Evolutionary conservation across 2,888 invertebrate species (phyloP).

Genomic region (Pterobdella sp.): DNA sequence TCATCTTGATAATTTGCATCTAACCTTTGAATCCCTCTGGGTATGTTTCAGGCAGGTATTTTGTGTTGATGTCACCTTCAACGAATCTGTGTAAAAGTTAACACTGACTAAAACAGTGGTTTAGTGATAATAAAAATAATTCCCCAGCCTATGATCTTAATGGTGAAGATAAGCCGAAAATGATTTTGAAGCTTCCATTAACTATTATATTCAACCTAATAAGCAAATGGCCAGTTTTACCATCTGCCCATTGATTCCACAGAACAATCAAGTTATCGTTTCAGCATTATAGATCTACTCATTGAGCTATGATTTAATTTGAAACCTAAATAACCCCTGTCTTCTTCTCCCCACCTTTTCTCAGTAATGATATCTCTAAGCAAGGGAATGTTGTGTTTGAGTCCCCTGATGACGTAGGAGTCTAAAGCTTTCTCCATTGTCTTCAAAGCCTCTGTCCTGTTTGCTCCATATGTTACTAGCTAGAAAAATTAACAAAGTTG

Average conservation of each 20-base stretch:
- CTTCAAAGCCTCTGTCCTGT: constrained; percentile 44
- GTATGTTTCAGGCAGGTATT: constrained; percentile 59
- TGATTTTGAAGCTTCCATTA: no score
- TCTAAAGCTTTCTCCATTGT: constrained; percentile 58
- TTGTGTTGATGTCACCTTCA: constrained; percentile 58
- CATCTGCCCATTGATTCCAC: no score
- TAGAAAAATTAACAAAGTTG: constrained; percentile 39
- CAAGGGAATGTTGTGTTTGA: constrained; percentile 62
- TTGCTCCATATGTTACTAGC: constrained; percentile 59
- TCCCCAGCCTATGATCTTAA: no score
- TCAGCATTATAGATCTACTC: no score
- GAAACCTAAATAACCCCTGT: no score
- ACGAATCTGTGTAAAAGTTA: constrained; percentile 45
- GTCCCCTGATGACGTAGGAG: constrained; percentile 43
- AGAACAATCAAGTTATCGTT: no score
- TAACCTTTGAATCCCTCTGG: constrained; percentile 56
- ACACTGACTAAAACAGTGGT: not conserved
- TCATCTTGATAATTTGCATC: no score
- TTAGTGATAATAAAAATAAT: not conserved
- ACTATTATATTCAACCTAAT: no score
- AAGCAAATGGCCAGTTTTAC: no score
- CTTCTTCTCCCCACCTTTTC: constrained; percentile 40
- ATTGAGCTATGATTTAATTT: no score
- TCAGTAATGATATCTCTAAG: constrained; percentile 60
- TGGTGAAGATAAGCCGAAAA: no score